Evolutionary conservation across 2,797 vertebrate genomes (phyloP).

Genomic region (Cygnus olor): DNA sequence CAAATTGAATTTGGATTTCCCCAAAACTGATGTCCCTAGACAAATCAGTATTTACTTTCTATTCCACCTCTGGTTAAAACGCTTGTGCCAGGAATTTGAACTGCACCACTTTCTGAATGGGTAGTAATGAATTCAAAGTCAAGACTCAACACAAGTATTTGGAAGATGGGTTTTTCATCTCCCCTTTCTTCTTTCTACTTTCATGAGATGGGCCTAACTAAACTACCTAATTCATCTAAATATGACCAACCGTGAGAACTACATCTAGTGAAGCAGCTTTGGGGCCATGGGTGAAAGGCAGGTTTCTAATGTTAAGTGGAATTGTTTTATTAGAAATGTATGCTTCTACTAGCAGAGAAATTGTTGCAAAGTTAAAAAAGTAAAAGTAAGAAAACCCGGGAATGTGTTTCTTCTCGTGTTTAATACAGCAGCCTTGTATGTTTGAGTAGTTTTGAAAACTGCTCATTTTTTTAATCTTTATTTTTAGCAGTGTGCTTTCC

Average conservation of each 20-base stretch:
- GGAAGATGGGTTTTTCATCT: not conserved
- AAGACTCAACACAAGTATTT: not conserved
- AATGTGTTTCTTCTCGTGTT: slow-evolving; percentile 19
- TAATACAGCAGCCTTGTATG: not conserved
- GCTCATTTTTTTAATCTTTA: slow-evolving; percentile 5
- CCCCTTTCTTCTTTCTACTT: not conserved
- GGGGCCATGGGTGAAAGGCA: not conserved
- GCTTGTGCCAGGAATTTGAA: not conserved
- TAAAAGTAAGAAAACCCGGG: slow-evolving; percentile 2
- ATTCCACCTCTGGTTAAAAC: not conserved
- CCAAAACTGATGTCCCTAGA: not conserved
- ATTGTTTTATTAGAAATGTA: not conserved
- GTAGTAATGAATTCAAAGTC: not conserved
- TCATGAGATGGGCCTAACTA: not conserved
- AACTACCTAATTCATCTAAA: not conserved
- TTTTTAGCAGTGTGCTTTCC: not conserved
- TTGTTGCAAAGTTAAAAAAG: not conserved
- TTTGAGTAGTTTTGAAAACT: slow-evolving; percentile 30
- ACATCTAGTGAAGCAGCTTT: not conserved
- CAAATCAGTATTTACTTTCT: not conserved
- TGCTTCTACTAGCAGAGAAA: not conserved
- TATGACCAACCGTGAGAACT: not conserved
- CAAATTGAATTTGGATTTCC: not conserved
- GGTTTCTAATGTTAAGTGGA: not conserved
- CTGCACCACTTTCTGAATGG: rapidly evolving